Conservation (phyloP, 64 coral and sea anemone species). For the Astreopora myriophthalma region DNA sequence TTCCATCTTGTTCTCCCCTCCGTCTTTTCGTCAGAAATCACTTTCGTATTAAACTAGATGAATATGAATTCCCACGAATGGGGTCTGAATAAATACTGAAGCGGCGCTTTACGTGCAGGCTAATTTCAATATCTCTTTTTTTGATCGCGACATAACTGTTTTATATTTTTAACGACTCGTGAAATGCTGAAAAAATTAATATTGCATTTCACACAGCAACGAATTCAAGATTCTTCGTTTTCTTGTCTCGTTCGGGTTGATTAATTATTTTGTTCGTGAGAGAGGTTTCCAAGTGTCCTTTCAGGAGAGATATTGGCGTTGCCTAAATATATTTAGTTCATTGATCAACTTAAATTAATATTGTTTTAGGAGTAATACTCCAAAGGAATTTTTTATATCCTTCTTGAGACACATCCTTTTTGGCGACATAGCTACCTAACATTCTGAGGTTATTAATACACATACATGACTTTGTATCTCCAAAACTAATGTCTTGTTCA, state of each 20-base stretch:
- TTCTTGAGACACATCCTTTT: neutral
- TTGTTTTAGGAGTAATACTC: conserved; percentile 3
- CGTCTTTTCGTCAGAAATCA: neutral
- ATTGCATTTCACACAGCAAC: neutral
- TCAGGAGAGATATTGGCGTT: neutral
- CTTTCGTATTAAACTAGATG: neutral
- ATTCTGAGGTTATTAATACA: neutral
- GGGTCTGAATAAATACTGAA: neutral
- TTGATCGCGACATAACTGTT: neutral
- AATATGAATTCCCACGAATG: neutral
- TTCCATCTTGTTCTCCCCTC: neutral
- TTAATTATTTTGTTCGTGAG: neutral
- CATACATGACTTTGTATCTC: no score
- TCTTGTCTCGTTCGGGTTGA: neutral
- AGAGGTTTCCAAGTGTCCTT: neutral
- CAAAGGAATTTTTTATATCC: neutral
- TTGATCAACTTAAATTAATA: conserved; percentile 3
- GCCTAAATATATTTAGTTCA: neutral
- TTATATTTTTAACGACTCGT: neutral
- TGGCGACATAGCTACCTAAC: neutral
- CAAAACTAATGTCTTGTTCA: no score
- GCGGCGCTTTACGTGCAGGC: neutral
- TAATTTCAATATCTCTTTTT: neutral
- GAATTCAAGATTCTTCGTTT: neutral
- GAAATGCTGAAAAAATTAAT: neutral